A percentile compares a stretch with the other conserved stretches of the same genome.
phyloP scores from a whole-genome alignment of 2,888 invertebrate genomes.

The Phyto melanocephala region DNA sequence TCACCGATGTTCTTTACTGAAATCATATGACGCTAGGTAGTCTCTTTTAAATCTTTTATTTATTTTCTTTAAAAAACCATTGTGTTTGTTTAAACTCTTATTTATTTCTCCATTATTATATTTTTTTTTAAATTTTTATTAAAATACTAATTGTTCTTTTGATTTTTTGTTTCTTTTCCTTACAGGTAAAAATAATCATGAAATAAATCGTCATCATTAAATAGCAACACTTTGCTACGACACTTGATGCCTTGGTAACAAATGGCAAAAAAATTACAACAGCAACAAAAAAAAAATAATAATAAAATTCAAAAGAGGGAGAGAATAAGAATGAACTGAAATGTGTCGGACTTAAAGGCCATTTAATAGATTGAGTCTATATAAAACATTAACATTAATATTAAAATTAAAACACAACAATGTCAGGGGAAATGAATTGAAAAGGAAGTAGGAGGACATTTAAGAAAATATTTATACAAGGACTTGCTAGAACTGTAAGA shows the following conservation, averaged over 20 bases:
- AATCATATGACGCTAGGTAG: too few relatives aligned
- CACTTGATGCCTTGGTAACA: conserved; percentile 31
- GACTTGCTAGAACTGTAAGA: conserved; percentile 27
- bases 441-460: conserved; percentile 48
- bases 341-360: conserved; percentile 52
- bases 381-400: conserved; percentile 28
- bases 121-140: not conserved
- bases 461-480: conserved; percentile 52
- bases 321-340: not conserved
- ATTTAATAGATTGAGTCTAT: conserved; percentile 56
- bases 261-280: not conserved
- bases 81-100: too few relatives aligned
- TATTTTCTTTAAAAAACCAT: too few relatives aligned
- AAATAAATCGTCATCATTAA: conserved; percentile 43
- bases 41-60: too few relatives aligned
- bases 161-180: conserved; percentile 24
- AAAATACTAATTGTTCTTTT: conserved; percentile 51
- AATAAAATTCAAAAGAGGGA: not conserved
- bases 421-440: conserved; percentile 35
- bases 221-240: conserved; percentile 52
- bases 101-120: not conserved
- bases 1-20: too few relatives aligned
- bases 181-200: conserved; percentile 55
- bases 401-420: too few relatives aligned
- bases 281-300: not conserved